Conservation (phyloP, 2,113 vertebrate genomes). For the Atrichornis clamosus region DNA sequence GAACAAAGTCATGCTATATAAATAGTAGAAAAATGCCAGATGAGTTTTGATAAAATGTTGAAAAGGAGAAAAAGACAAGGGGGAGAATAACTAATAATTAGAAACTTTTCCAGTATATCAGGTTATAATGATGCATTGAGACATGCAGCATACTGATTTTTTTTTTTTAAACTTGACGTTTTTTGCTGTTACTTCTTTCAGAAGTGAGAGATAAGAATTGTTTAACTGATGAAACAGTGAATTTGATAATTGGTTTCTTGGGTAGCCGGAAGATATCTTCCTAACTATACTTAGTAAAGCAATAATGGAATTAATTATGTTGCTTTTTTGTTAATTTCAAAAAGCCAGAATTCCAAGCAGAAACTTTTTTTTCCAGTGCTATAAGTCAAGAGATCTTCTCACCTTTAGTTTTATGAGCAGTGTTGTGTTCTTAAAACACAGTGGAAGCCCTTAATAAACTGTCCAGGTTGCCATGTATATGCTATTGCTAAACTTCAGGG, state of each 20-base stretch:
- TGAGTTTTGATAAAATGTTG: not conserved
- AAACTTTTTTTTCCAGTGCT: not conserved
- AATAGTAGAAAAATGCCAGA: not conserved
- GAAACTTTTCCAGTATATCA: not conserved
- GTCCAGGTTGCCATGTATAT: not conserved
- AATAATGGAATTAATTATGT: not conserved
- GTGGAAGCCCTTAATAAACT: not conserved
- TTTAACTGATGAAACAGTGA: not conserved
- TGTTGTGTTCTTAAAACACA: not conserved
- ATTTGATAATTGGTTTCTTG: not conserved
- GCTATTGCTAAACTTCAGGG: not conserved
- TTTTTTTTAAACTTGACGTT: not conserved
- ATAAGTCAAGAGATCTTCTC: not conserved
- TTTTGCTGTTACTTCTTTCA: not conserved
- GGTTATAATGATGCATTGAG: not conserved
- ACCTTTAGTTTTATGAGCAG: not conserved
- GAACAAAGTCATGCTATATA: fast-evolving
- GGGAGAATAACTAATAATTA: not conserved
- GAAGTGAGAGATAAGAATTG: not conserved
- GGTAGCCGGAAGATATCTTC: not conserved
- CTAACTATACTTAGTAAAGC: not conserved
- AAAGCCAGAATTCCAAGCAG: not conserved
- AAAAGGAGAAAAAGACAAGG: not conserved
- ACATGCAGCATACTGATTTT: not conserved
- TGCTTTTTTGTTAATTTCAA: not conserved